phyloP scores from a whole-genome alignment of 1,140 invertebrate genomes.

The Anastrepha ludens region DNA sequence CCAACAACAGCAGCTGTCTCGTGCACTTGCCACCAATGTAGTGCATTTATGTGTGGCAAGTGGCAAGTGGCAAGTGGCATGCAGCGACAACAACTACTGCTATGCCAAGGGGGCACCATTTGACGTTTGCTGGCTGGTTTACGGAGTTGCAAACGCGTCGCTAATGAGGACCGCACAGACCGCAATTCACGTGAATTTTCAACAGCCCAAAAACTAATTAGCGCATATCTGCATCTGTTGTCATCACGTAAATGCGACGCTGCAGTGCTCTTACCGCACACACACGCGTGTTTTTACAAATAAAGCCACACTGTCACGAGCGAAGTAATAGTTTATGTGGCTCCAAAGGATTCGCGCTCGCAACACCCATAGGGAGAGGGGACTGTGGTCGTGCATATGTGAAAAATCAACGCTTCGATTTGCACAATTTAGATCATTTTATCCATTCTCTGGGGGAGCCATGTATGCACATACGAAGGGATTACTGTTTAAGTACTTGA shows the following conservation, averaged over 20 bases:
- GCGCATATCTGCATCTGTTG: slow-evolving; percentile 60
- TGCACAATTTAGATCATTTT: slow-evolving; percentile 43
- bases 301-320: slow-evolving; percentile 21
- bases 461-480: too few relatives aligned
- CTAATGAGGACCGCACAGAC: slow-evolving; percentile 56
- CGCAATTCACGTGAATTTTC: slow-evolving; percentile 61
- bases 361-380: neutral
- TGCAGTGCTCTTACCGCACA: neutral
- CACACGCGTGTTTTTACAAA: neutral
- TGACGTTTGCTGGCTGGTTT: neutral
- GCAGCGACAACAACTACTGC: slow-evolving; percentile 16
- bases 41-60: slow-evolving; percentile 23
- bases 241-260: slow-evolving; percentile 58
- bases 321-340: neutral
- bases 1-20: slow-evolving; percentile 34
- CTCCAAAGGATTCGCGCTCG: neutral
- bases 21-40: slow-evolving; percentile 8
- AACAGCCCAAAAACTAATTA: slow-evolving; percentile 69
- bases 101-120: neutral
- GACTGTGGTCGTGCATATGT: neutral
- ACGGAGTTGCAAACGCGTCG: slow-evolving; percentile 2
- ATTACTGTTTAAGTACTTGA: neutral
- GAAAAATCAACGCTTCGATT: slow-evolving; percentile 42
- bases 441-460: neutral
- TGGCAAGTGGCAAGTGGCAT: slow-evolving; percentile 37